Evolutionary conservation across 2,888 invertebrate genomes (phyloP).

Genomic region (Criorhina ranunculi): DNA sequence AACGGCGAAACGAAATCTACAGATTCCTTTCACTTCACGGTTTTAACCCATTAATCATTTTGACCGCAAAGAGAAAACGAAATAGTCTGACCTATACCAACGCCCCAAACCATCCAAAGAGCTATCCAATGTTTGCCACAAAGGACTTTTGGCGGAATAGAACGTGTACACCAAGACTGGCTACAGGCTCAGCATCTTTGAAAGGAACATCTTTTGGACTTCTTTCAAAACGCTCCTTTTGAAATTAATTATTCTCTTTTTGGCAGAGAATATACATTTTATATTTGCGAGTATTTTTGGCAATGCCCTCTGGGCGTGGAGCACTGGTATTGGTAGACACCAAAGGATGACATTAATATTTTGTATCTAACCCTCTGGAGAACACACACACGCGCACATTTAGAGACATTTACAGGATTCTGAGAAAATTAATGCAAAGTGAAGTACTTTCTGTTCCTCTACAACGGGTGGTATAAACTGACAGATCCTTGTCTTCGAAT

Average conservation of each 20-base stretch:
- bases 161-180: neutral
- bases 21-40: slow-evolving; percentile 56
- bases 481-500: neutral
- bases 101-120: slow-evolving; percentile 21
- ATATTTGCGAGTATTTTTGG: slow-evolving; percentile 37
- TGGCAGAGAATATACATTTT: slow-evolving; percentile 37
- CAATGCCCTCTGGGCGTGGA: slow-evolving; percentile 22
- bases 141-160: slow-evolving; percentile 5
- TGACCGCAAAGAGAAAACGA: slow-evolving; percentile 50
- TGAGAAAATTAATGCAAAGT: slow-evolving; percentile 33
- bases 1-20: slow-evolving; percentile 35
- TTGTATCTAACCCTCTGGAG: slow-evolving; percentile 7
- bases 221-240: slow-evolving; percentile 45
- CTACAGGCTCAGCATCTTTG: slow-evolving; percentile 7
- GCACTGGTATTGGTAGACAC: slow-evolving; percentile 14
- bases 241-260: slow-evolving; percentile 56
- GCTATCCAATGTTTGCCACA: slow-evolving; percentile 29
- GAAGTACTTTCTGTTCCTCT: slow-evolving; percentile 1
- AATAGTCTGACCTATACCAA: slow-evolving; percentile 41
- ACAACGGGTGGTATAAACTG: neutral
- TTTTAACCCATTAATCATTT: slow-evolving; percentile 62
- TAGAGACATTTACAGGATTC: slow-evolving; percentile 25
- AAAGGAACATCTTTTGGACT: slow-evolving; percentile 43
- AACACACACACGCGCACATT: neutral
- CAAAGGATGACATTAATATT: slow-evolving; percentile 43